Base-by-base conservation (phyloP, 2,797 vertebrate genomes). In the Pogonophryne albipinna region DNA sequence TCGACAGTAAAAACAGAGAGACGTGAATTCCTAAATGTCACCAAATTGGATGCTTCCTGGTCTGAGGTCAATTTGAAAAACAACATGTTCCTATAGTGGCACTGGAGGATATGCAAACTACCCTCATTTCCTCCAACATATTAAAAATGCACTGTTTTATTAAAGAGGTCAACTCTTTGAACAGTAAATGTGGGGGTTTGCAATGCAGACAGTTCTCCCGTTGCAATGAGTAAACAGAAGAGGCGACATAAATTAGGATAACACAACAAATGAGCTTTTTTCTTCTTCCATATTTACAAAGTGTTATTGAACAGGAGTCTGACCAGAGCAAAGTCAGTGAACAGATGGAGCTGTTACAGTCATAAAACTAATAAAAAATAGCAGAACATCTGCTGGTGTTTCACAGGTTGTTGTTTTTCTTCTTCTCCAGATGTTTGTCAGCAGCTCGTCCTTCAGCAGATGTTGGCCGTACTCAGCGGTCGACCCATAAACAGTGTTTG, bases 221-320 rank as follows among this genome's bases (percentile, higher is more conserved):
- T 53, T 59, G 10, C n/a, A 50, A 52, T 4, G n/a, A n/a, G 8
- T 19, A 65, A 76, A 80, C 20, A 60, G 49, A 49, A n/a, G n/a
- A 51, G 41, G 10, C 17, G 41, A 83, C 63, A 71, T 79, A 79
- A 89, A 74, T 79, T 55, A 83, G 55, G 51, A 69, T 58, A 86
- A 60, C 19, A 74, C 70, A 64, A 71, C 55, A 62, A 66, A 64
- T 60, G 60, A 80, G 77, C 52, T 75, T 84, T 66, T 66, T 83
- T 38, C n/a, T 38, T 84, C 76, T 60, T 87, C 55, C 75, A 49
- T 78, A 84, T 89, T 87, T 88, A 93, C 87, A 90, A 80, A 78
- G 55, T 47, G 16, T 76, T 69, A 68, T 14, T 84, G 66, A 85
- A 70, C 59, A 78, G 64, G 55, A 80, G 57, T 63, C 52, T n/a